Conservation (phyloP, 2,113 vertebrate species). For the Oenanthe melanoleuca region DNA sequence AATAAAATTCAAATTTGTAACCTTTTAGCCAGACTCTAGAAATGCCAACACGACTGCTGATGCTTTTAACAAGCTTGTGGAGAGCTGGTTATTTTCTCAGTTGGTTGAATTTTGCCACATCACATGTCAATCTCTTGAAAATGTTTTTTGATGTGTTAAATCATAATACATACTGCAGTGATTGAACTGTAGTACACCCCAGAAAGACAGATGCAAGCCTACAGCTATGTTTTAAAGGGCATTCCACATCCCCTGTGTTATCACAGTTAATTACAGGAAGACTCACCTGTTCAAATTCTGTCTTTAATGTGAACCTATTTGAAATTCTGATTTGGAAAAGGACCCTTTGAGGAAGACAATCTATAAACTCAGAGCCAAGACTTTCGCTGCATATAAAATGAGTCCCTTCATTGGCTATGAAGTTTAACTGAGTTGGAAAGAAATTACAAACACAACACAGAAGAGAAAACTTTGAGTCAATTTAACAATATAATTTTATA, state of each 20-base stretch:
- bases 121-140: background rate
- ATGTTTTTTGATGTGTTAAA: background rate
- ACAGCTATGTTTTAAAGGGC: constrained; percentile 6
- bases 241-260: background rate
- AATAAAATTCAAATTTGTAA: background rate
- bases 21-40: background rate
- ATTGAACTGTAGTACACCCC: background rate
- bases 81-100: background rate
- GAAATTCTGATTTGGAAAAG: constrained; percentile 44
- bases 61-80: background rate
- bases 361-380: constrained; percentile 17
- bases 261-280: constrained; percentile 34
- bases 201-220: constrained; percentile 13
- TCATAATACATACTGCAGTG: background rate
- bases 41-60: background rate
- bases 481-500: background rate
- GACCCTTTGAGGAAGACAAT: background rate
- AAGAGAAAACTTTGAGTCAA: background rate
- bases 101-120: background rate
- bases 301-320: background rate
- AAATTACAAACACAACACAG: background rate
- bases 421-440: constrained; percentile 27
- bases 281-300: background rate
- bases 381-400: constrained; percentile 8
- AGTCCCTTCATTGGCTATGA: background rate